These are phyloP conservation scores for Alviniconcha marisindica DNA, from an alignment of 1,140 invertebrate species.

Conservation along the genomic window DNA sequence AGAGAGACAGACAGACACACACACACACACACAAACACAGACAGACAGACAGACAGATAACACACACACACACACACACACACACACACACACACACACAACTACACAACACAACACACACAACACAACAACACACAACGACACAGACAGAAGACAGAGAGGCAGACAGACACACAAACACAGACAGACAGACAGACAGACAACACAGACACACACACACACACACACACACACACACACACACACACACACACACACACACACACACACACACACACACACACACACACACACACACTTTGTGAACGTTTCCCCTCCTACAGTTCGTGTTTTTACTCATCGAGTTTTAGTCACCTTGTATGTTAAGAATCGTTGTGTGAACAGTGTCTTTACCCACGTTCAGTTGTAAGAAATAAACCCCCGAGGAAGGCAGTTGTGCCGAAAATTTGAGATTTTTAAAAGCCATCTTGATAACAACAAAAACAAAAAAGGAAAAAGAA, in stretches of 20 bases:
- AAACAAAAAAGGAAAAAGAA: too few relatives aligned
- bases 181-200: neutral
- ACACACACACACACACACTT: constrained; percentile 13
- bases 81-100: constrained; percentile 21
- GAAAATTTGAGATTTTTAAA: too few relatives aligned
- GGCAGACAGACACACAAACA: neutral
- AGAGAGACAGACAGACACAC: neutral
- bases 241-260: constrained; percentile 4
- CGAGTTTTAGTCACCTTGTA: too few relatives aligned
- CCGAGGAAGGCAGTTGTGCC: too few relatives aligned
- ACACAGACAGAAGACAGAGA: neutral
- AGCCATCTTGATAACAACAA: too few relatives aligned
- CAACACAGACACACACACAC: too few relatives aligned
- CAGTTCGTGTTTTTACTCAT: too few relatives aligned
- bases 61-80: constrained; percentile 21
- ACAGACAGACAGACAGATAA: neutral
- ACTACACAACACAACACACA: too few relatives aligned
- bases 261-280: constrained; percentile 3
- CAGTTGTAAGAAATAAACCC: too few relatives aligned
- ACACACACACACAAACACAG: neutral
- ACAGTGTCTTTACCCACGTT: too few relatives aligned
- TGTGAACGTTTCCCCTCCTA: too few relatives aligned
- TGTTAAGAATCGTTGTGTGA: too few relatives aligned
- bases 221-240: neutral
- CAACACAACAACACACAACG: neutral